Percentiles rank a stretch among this genome's conserved stretches.
These are phyloP conservation scores for Lepidurus packardi DNA, from an alignment of 1,140 invertebrate species.

Conservation along the genomic window DNA sequence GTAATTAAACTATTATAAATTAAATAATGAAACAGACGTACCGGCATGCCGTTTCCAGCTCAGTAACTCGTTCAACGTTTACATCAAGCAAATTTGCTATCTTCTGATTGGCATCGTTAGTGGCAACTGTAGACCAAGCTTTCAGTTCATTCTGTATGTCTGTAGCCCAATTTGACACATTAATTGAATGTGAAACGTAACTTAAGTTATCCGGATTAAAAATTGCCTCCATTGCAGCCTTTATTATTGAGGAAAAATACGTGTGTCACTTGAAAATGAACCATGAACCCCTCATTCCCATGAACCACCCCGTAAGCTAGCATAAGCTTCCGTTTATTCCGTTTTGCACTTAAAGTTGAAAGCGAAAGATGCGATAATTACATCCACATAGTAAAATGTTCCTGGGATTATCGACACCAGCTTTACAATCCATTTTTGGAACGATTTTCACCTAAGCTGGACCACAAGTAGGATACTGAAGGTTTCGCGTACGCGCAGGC, in stretches of 20 bases:
- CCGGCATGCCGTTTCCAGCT: constrained; percentile 20
- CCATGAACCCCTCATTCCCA: background rate
- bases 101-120: background rate
- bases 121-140: background rate
- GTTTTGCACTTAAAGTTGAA: no score
- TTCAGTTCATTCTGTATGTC: background rate
- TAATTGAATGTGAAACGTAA: constrained; percentile 18
- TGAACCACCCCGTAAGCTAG: no score
- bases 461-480: no score
- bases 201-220: background rate
- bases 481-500: no score
- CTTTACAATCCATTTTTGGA: no score
- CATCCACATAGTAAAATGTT: no score
- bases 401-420: no score
- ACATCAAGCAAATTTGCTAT: constrained; percentile 1
- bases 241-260: background rate
- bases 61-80: background rate
- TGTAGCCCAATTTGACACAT: background rate
- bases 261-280: background rate
- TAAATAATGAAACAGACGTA: background rate
- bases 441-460: no score
- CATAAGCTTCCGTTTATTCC: no score
- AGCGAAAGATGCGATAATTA: no score
- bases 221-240: background rate
- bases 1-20: background rate